Evolutionary conservation across 2,797 vertebrate species (phyloP).

Genomic region (Lophotriccus pileatus): DNA sequence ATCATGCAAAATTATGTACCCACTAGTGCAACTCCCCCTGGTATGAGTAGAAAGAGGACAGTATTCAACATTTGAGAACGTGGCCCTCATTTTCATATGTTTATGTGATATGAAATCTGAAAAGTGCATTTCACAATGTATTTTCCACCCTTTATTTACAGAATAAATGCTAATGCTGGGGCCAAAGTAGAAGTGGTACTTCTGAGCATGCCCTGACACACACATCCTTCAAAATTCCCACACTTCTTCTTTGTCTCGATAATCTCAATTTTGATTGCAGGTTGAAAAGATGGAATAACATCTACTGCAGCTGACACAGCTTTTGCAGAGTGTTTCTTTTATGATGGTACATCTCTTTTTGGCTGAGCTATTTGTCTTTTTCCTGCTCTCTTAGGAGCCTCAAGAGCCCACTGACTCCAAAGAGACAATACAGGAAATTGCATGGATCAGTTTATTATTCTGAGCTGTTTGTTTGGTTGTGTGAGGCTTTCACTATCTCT

Average conservation of each 20-base stretch:
- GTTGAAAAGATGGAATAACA: neutral
- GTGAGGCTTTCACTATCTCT: conserved; percentile 17
- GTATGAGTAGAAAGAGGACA: neutral
- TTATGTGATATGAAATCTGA: neutral
- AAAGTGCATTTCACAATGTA: neutral
- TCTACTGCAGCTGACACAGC: neutral
- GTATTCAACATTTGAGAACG: neutral
- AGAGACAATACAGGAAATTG: conserved; percentile 37
- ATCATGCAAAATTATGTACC: neutral
- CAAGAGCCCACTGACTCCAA: neutral
- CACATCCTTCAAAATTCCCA: neutral
- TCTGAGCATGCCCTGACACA: neutral
- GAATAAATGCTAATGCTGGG: neutral
- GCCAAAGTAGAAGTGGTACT: neutral
- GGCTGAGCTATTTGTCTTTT: neutral
- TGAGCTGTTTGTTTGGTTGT: conserved; percentile 37
- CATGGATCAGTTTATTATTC: conserved; percentile 43
- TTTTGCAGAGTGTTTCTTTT: neutral
- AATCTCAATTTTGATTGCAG: neutral
- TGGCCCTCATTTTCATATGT: neutral
- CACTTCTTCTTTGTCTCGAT: neutral
- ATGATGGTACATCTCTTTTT: neutral
- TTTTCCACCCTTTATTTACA: neutral
- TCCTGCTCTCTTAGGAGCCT: neutral
- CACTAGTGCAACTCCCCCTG: neutral